phyloP scores from a whole-genome alignment of 2,888 invertebrate genomes.

The Pandemis cinnamomeana region DNA sequence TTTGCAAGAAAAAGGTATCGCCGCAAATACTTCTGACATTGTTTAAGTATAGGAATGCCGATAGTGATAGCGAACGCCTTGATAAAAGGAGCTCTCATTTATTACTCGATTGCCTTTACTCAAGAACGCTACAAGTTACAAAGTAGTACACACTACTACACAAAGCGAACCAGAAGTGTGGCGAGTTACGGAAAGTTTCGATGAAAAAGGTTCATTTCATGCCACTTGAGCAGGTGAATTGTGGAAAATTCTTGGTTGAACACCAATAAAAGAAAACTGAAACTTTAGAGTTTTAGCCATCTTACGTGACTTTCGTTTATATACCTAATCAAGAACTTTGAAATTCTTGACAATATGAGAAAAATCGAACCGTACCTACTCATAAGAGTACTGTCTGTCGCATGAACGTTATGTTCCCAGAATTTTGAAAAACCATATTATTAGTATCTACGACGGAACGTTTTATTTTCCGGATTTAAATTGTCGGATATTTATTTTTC shows the following conservation, averaged over 20 bases:
- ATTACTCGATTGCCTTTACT: conserved; percentile 43
- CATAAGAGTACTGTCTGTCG: too few relatives aligned
- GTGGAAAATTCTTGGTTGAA: conserved; percentile 1
- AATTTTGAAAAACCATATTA: too few relatives aligned
- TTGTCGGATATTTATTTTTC: too few relatives aligned
- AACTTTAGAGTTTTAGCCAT: neutral
- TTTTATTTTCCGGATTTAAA: too few relatives aligned
- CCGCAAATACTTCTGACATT: conserved; percentile 62
- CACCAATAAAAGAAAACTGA: neutral
- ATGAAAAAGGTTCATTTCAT: conserved; percentile 21
- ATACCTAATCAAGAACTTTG: neutral
- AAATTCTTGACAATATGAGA: too few relatives aligned
- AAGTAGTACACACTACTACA: neutral
- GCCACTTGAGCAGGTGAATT: conserved; percentile 1
- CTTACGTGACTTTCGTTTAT: neutral
- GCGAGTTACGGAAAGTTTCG: conserved; percentile 4
- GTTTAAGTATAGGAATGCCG: conserved; percentile 55
- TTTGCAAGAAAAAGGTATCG: conserved; percentile 53
- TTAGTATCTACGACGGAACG: too few relatives aligned
- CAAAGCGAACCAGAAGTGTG: conserved; percentile 4
- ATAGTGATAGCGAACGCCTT: conserved; percentile 54
- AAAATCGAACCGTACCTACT: too few relatives aligned
- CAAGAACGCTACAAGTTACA: conserved; percentile 5
- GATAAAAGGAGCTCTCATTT: conserved; percentile 51
- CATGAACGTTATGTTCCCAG: too few relatives aligned